Percentiles rank a stretch among this genome's conserved stretches.
These are phyloP conservation scores for Pteria penguin DNA, from an alignment of 2,888 invertebrate species.

Conservation along the genomic window DNA sequence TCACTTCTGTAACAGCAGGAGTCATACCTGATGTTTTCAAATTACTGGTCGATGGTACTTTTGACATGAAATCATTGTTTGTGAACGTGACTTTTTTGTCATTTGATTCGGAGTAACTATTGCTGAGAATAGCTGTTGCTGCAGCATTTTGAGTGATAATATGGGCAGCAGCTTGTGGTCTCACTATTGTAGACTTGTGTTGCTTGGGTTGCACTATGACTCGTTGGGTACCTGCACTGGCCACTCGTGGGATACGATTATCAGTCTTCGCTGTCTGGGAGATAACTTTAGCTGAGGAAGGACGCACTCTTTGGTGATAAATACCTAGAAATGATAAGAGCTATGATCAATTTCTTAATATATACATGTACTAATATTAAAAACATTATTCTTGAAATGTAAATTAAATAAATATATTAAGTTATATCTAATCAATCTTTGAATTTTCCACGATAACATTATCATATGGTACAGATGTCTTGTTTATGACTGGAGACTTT, in stretches of 20 bases:
- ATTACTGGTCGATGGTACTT: constrained; percentile 52
- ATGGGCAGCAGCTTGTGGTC: constrained; percentile 73
- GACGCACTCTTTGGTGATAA: no score
- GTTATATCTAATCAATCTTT: no score
- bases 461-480: no score
- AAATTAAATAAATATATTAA: no score
- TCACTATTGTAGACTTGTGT: constrained; percentile 49
- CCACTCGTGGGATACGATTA: constrained; percentile 47
- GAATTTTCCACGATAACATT: no score
- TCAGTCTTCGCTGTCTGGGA: constrained; percentile 38
- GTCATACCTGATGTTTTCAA: constrained; percentile 25
- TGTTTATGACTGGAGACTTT: no score
- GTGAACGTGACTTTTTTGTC: constrained; percentile 61
- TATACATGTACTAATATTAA: no score
- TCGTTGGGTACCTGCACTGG: constrained; percentile 60
- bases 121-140: constrained; percentile 18
- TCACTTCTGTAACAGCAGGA: constrained; percentile 12
- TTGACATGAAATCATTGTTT: constrained; percentile 68
- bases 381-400: no score
- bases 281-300: constrained; percentile 63
- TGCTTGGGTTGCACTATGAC: constrained; percentile 54
- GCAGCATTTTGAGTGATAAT: constrained; percentile 62
- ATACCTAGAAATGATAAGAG: no score
- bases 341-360: no score
- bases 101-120: constrained; percentile 25